Evolutionary conservation across 2,888 invertebrate genomes (phyloP).

Genomic region (Acanthosepion pharaonis): DNA sequence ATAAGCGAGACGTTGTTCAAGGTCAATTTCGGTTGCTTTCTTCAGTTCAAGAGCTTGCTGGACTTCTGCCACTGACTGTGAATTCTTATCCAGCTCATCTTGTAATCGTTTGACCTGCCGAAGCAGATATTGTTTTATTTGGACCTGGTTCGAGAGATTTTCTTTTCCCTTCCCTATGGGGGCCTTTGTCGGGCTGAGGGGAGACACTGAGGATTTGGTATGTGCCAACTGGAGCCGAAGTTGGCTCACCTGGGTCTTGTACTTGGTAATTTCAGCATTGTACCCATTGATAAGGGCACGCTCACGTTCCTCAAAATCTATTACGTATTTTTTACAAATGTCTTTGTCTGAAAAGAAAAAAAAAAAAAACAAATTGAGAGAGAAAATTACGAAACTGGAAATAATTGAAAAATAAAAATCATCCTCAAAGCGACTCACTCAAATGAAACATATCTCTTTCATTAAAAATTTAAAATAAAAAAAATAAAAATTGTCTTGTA

Average conservation of each 20-base stretch:
- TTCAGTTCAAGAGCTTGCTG: slow-evolving; percentile 57
- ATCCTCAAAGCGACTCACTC: too few species aligned
- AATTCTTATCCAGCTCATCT: slow-evolving; percentile 57
- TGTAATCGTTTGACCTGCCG: slow-evolving; percentile 57
- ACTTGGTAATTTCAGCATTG: slow-evolving; percentile 64
- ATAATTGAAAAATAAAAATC: too few species aligned
- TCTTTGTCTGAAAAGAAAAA: not conserved
- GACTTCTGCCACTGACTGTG: slow-evolving; percentile 55
- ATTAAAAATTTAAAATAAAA: too few species aligned
- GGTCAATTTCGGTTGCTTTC: slow-evolving; percentile 54
- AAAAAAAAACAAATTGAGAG: not conserved
- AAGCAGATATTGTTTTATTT: slow-evolving; percentile 53
- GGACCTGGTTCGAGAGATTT: slow-evolving; percentile 47
- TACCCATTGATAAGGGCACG: slow-evolving; percentile 68
- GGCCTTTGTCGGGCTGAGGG: slow-evolving; percentile 48
- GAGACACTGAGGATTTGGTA: slow-evolving; percentile 48
- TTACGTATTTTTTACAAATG: not conserved
- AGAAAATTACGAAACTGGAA: too few species aligned
- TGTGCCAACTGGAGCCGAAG: slow-evolving; percentile 50
- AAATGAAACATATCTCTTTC: too few species aligned
- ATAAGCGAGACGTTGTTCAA: slow-evolving; percentile 53
- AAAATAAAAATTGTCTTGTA: too few species aligned
- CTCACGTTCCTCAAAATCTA: slow-evolving; percentile 54
- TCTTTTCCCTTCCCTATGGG: not conserved
- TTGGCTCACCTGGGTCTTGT: slow-evolving; percentile 60